Evolutionary conservation across 2,888 invertebrate species (phyloP).

Genomic region (Tinea semifulvella): DNA sequence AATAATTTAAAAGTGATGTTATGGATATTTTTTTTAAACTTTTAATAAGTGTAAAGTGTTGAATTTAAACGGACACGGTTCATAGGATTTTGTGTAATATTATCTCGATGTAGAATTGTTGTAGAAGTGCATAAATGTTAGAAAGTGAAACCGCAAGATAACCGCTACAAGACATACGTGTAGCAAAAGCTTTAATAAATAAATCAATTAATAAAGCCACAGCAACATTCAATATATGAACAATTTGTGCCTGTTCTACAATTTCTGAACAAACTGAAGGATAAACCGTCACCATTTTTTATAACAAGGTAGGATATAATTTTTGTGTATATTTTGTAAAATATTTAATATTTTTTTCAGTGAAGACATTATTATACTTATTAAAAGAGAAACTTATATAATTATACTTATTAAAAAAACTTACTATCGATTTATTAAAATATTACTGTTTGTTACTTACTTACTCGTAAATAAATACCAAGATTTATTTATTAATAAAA

Average conservation of each 20-base stretch:
- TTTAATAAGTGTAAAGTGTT: slow-evolving; percentile 7
- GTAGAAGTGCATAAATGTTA: slow-evolving; percentile 19
- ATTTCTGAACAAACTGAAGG: slow-evolving; percentile 2
- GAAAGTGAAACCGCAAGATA: slow-evolving; percentile 40
- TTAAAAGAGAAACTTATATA: no score
- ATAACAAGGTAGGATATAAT: slow-evolving; percentile 1
- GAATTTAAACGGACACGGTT: neutral
- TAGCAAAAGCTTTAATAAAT: slow-evolving; percentile 3
- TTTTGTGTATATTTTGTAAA: no score
- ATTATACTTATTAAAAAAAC: no score
- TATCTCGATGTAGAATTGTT: slow-evolving; percentile 19
- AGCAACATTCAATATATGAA: neutral
- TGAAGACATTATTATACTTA: no score
- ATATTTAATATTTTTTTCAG: no score
- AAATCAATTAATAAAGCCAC: neutral
- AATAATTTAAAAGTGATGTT: slow-evolving; percentile 39
- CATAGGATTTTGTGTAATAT: slow-evolving; percentile 8
- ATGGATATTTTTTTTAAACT: slow-evolving; percentile 42
- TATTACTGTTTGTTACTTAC: no score
- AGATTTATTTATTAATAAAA: no score
- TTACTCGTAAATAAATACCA: no score
- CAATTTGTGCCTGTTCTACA: neutral
- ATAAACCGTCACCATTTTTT: slow-evolving; percentile 2
- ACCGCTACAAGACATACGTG: slow-evolving; percentile 17
- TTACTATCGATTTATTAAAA: no score